These are phyloP conservation scores for Pherbina coryleti DNA, from an alignment of 2,888 invertebrate genomes.

Conservation along the genomic window DNA sequence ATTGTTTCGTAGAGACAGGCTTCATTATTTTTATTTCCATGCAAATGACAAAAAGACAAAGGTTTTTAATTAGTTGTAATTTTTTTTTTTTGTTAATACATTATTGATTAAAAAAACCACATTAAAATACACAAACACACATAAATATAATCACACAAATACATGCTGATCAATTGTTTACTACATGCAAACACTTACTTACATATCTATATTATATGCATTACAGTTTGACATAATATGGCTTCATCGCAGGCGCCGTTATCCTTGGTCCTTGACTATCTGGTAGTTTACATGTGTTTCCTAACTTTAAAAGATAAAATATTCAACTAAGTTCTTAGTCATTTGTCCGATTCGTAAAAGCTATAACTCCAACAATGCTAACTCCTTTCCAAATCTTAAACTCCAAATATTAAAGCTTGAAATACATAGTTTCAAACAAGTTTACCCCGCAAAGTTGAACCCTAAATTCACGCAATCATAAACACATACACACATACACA, in stretches of 20 bases:
- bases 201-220: slow-evolving; percentile 37
- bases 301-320: slow-evolving; percentile 19
- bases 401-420: not conserved
- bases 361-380: not conserved
- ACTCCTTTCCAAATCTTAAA: not conserved
- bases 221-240: slow-evolving; percentile 68
- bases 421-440: too few relatives aligned
- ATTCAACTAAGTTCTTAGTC: slow-evolving; percentile 2
- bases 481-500: slow-evolving; percentile 16
- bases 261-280: slow-evolving; percentile 69
- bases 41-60: slow-evolving; percentile 16
- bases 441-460: too few relatives aligned
- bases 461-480: not conserved
- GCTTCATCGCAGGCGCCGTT: slow-evolving; percentile 66
- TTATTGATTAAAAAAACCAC: too few relatives aligned
- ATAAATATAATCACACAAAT: too few relatives aligned
- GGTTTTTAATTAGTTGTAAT: not conserved
- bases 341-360: not conserved
- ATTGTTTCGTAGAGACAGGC: too few relatives aligned
- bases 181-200: too few relatives aligned
- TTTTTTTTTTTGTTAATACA: slow-evolving; percentile 21
- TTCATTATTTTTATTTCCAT: too few relatives aligned
- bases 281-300: slow-evolving; percentile 58
- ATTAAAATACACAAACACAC: too few relatives aligned
- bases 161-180: too few relatives aligned